Evolutionary conservation across 30 jellyfish, hydroid and myxozoan species (phyloP).

Genomic region (Catostylus mosaicus): DNA sequence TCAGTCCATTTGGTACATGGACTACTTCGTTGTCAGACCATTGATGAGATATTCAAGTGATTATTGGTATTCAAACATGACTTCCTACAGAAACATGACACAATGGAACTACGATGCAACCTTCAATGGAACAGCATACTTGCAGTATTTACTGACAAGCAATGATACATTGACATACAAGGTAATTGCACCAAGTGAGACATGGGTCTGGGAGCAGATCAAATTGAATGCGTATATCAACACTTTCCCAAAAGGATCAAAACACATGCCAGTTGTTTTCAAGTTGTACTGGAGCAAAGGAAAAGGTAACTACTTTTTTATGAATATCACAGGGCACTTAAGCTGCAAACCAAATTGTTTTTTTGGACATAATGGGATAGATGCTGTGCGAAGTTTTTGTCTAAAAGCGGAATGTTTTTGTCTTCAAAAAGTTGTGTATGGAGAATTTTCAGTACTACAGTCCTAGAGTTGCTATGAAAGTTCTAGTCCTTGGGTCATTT

Average conservation of each 20-base stretch:
- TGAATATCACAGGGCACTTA: no score
- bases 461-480: no score
- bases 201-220: constrained; percentile 52
- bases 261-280: constrained; percentile 24
- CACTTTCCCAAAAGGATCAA: constrained; percentile 62
- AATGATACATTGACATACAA: constrained; percentile 50
- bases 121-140: constrained; percentile 48
- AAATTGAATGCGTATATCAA: constrained; percentile 28
- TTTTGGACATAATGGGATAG: no score
- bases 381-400: no score
- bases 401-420: no score
- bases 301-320: constrained; percentile 22
- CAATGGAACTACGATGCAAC: constrained; percentile 44
- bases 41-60: constrained; percentile 47
- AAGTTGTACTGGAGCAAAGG: constrained; percentile 40
- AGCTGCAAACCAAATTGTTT: no score
- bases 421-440: no score
- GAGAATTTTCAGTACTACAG: no score
- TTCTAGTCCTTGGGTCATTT: no score
- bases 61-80: constrained; percentile 30
- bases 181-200: constrained; percentile 45
- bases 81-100: constrained; percentile 38
- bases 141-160: constrained; percentile 37
- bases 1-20: constrained; percentile 33
- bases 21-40: constrained; percentile 34